Evolutionary conservation across 2,888 invertebrate species (phyloP).

Genomic region (Philonicus albiceps): DNA sequence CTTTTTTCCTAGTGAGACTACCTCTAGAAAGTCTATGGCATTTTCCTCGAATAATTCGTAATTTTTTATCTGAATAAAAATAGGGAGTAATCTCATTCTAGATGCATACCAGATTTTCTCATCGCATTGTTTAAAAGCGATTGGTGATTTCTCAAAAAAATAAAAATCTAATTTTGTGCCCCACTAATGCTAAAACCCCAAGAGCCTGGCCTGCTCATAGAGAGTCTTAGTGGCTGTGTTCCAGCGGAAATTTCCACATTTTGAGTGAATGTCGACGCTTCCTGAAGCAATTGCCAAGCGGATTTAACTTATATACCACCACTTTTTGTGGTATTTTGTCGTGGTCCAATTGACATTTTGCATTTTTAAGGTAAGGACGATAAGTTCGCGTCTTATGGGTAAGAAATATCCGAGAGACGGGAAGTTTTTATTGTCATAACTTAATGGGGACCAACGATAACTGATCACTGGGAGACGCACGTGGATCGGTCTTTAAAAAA

Average conservation of each 20-base stretch:
- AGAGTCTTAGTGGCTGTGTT: not conserved
- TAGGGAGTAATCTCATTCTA: not conserved
- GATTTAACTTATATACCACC: not conserved
- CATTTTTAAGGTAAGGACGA: conserved; percentile 1
- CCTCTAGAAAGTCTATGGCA: not conserved
- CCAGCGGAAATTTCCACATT: conserved; percentile 20
- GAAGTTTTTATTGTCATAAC: not conserved
- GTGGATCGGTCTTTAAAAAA: not conserved
- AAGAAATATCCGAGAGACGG: not conserved
- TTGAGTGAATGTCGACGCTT: not conserved
- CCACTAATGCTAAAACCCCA: not conserved
- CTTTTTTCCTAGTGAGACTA: not conserved
- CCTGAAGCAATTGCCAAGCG: not conserved
- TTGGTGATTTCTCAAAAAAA: not conserved
- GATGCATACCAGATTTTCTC: not conserved
- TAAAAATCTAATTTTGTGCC: not conserved
- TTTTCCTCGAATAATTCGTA: not conserved
- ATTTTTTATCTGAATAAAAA: not conserved
- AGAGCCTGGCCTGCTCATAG: not conserved
- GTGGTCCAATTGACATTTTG: conserved; percentile 9
- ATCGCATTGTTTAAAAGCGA: not conserved
- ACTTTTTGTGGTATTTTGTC: not conserved
- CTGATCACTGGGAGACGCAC: not conserved
- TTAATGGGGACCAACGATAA: not conserved
- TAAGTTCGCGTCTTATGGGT: not conserved